Percentiles rank a stretch among this genome's conserved stretches.
Evolutionary conservation across 2,113 vertebrate genomes (phyloP).

Genomic region (Bostrychus sinensis): DNA sequence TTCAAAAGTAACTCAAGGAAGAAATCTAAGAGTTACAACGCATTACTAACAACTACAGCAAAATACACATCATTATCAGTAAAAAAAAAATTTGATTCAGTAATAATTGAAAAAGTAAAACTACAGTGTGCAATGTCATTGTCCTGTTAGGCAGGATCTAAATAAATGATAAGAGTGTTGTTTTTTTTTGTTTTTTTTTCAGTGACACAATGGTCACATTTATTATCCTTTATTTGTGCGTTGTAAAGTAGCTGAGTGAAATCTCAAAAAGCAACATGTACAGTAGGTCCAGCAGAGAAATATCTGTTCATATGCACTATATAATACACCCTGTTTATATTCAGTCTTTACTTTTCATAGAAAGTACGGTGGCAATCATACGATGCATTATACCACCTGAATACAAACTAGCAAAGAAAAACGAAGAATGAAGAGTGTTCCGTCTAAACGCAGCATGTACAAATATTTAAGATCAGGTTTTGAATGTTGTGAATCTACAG

Average conservation of each 20-base stretch:
- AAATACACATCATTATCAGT: not conserved
- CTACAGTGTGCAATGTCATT: not conserved
- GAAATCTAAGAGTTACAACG: not conserved
- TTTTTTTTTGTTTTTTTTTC: not conserved
- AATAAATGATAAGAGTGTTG: too few species aligned
- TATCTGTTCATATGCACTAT: not conserved
- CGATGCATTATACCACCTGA: not conserved
- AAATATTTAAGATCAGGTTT: not conserved
- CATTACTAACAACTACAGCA: not conserved
- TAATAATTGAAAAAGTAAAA: not conserved
- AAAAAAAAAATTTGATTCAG: not conserved
- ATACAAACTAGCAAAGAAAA: not conserved
- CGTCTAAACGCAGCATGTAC: not conserved
- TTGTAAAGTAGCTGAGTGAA: not conserved
- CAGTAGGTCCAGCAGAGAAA: conserved; percentile 8
- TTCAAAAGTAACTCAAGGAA: not conserved
- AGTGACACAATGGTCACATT: not conserved
- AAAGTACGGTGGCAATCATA: not conserved
- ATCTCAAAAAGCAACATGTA: not conserved
- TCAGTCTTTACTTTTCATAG: not conserved
- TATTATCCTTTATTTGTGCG: not conserved
- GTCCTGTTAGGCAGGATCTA: not conserved
- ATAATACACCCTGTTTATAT: conserved; percentile 1
- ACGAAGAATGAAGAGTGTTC: not conserved
- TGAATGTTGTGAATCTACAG: conserved; percentile 3